Base-by-base conservation (phyloP, 1,140 invertebrate species). In the Amyelois transitella region DNA sequence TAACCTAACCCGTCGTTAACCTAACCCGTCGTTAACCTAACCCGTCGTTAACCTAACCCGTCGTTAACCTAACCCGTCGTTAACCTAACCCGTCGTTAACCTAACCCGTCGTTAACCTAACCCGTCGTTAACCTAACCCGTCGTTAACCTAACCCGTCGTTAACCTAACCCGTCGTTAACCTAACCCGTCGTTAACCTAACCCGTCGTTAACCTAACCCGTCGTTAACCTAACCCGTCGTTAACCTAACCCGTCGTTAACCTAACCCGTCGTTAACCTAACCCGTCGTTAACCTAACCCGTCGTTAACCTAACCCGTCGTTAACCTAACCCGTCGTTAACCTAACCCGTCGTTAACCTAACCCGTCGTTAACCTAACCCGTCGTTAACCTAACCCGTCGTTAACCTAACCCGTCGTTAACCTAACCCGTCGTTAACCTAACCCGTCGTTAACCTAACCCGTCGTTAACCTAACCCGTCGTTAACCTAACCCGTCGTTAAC, bases 21-120 rank as follows among this genome's bases (percentile, higher is more conserved):
- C 52, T 61, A 65, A 65, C 59, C 63, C 61, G 61, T 61, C 63
- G n/a, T 58, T 65, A 60, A 65, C 58, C 58, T 61, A 65, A 55
- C 55, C 62, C 61, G 61, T 61, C 59, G n/a, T 51, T 60, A 62
- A 65, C 63, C 59, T 61, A 66, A 61, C 63, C 58, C 60, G 62
- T 59, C 59, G n/a, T 52, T 59, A 62, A 58, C 64, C 56, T 59
- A 53, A 62, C 64, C 60, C 59, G 62, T 55, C 61, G n/a, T 52
- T 58, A 63, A 66, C 64, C 64, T 62, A 62, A 66, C 64, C 64
- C 62, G 62, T 61, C 63, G n/a, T 59, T 66, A 66, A 66, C 64
- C 64, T 66, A 66, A 66, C 64, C 64, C n/a, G n/a, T n/a, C n/a
- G n/a, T n/a, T 62, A 66, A 62, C 64, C 64, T 66, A 62, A 66